Percentiles rank a stretch among this genome's conserved stretches.
These are phyloP conservation scores for Nephotettix cincticeps DNA, from an alignment of 1,140 invertebrate genomes.

Conservation along the genomic window DNA sequence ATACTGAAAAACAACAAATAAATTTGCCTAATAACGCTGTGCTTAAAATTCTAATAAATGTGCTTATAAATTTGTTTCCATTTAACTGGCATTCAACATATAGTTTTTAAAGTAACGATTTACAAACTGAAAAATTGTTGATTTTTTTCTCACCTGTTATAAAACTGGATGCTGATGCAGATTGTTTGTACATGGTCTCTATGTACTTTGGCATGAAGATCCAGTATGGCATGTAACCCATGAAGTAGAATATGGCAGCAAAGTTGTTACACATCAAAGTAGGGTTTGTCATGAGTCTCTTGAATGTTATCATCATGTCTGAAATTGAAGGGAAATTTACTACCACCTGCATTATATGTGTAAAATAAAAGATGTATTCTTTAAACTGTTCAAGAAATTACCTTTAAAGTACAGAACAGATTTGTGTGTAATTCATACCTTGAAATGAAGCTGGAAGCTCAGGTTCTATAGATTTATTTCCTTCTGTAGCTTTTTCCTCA, in stretches of 20 bases:
- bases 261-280: slow-evolving; percentile 59
- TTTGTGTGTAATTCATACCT: slow-evolving; percentile 34
- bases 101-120: background rate
- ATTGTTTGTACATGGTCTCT: slow-evolving; percentile 57
- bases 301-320: slow-evolving; percentile 55
- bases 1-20: too few relatives aligned
- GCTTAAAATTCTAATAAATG: too few relatives aligned
- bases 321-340: too few relatives aligned
- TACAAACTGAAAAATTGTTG: background rate
- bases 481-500: slow-evolving; percentile 35
- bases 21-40: too few relatives aligned
- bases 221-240: slow-evolving; percentile 45
- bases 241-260: slow-evolving; percentile 51
- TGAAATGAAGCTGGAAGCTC: slow-evolving; percentile 38
- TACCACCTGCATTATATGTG: too few relatives aligned
- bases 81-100: too few relatives aligned
- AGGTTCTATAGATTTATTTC: slow-evolving; percentile 22
- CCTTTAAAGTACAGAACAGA: background rate
- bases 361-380: too few relatives aligned
- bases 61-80: too few relatives aligned
- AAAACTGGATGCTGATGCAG: slow-evolving; percentile 47
- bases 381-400: slow-evolving; percentile 19
- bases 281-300: slow-evolving; percentile 58
- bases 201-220: slow-evolving; percentile 49
- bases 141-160: slow-evolving; percentile 44